Evolutionary conservation across 2,888 invertebrate genomes (phyloP).

Genomic region (Silvanus unidentatus): DNA sequence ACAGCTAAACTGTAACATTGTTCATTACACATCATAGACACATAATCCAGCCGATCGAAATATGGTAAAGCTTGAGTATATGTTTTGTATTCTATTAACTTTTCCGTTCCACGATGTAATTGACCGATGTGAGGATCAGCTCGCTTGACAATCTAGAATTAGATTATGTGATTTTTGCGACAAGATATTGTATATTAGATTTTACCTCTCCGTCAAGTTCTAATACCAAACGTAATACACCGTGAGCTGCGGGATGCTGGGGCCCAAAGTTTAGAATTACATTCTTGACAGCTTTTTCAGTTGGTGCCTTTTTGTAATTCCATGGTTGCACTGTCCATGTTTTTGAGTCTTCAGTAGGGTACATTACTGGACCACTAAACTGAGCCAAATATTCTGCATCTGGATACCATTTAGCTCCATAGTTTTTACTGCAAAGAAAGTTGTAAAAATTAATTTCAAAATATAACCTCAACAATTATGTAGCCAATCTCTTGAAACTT

Average conservation of each 20-base stretch:
- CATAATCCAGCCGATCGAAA: constrained; percentile 96
- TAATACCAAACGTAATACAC: constrained; percentile 78
- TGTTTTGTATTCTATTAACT: constrained; percentile 97
- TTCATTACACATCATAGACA: constrained; percentile 99
- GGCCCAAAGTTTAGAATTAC: constrained; percentile 86
- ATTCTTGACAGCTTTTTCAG: constrained; percentile 80
- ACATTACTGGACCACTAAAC: constrained; percentile 68
- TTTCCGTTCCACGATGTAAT: constrained; percentile 95
- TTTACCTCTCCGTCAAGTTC: constrained; percentile 76
- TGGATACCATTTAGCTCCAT: constrained; percentile 70
- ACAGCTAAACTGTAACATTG: constrained; percentile 94
- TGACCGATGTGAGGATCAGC: constrained; percentile 97
- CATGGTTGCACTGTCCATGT: constrained; percentile 61
- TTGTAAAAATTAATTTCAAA: neutral
- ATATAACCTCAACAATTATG: constrained; percentile 20
- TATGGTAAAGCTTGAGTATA: constrained; percentile 97
- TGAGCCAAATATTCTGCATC: constrained; percentile 67
- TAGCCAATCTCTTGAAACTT: too few relatives aligned
- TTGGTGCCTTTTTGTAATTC: constrained; percentile 54
- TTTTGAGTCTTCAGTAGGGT: constrained; percentile 60
- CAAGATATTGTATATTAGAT: too few relatives aligned
- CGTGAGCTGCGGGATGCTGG: constrained; percentile 92
- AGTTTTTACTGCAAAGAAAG: constrained; percentile 40
- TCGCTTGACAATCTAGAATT: constrained; percentile 68
- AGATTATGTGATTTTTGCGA: too few relatives aligned